These are phyloP conservation scores for Peromyscus eremicus DNA, from an alignment of 2,797 vertebrate genomes.

Conservation along the genomic window DNA sequence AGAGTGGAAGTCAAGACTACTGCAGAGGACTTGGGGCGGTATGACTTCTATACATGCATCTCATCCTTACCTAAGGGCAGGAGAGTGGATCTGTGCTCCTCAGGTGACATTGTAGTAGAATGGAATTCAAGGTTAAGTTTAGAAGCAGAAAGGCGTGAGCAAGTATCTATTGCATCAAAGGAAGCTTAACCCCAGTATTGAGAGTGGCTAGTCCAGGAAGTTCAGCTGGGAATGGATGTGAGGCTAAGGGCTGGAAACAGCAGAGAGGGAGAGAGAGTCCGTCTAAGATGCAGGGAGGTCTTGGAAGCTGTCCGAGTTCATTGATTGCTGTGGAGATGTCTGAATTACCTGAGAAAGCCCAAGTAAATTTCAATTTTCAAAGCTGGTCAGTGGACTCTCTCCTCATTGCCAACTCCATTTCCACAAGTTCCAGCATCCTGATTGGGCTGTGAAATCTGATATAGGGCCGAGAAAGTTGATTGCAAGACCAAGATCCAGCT, in stretches of 20 bases:
- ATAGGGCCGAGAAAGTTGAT: background rate
- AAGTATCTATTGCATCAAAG: background rate
- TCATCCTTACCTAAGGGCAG: background rate
- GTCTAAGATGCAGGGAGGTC: background rate
- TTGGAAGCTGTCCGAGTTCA: conserved; percentile 17
- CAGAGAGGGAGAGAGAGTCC: conserved; percentile 25
- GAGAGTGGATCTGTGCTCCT: background rate
- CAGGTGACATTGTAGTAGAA: background rate
- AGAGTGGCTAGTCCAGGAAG: background rate
- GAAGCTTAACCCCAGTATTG: background rate
- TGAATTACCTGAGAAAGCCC: background rate
- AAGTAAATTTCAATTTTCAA: conserved; percentile 6
- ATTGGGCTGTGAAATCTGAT: conserved; percentile 3
- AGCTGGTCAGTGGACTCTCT: background rate
- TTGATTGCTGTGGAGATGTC: background rate
- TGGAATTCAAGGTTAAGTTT: background rate
- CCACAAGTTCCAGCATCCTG: background rate
- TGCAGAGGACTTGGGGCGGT: background rate
- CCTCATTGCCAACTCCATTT: background rate
- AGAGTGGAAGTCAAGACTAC: background rate
- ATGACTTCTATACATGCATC: background rate
- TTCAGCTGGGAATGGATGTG: background rate
- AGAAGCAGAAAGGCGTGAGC: conserved; percentile 22
- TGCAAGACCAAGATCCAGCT: conserved; percentile 33
- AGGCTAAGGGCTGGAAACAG: background rate